Evolutionary conservation across 2,113 vertebrate genomes (phyloP).

Genomic region (Paramormyrops kingsleyae): DNA sequence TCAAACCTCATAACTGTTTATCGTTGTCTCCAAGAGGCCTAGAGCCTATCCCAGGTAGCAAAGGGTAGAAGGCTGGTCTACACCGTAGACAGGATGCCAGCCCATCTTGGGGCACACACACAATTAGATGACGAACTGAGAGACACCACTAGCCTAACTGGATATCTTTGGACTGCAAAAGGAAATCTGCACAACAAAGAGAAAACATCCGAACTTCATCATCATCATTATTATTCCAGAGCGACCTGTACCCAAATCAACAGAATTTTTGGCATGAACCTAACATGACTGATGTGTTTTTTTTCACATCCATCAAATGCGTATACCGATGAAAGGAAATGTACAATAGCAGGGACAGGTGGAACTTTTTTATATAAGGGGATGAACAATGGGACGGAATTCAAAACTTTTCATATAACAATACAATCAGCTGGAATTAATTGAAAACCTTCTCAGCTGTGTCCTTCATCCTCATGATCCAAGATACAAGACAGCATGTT

Average conservation of each 20-base stretch:
- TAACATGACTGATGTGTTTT: not conserved
- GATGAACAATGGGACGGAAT: not conserved
- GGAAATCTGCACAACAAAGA: not conserved
- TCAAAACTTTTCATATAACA: not conserved
- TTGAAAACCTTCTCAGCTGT: not conserved
- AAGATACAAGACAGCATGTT: not conserved
- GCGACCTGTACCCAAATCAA: not conserved
- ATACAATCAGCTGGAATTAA: not conserved
- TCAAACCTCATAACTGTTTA: not conserved
- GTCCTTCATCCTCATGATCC: not conserved
- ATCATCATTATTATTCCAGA: not conserved
- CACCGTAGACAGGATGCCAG: not conserved
- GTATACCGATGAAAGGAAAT: not conserved
- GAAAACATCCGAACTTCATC: not conserved
- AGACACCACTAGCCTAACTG: not conserved
- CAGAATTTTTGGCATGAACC: not conserved
- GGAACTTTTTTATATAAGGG: not conserved
- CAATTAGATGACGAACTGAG: not conserved
- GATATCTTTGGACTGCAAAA: not conserved
- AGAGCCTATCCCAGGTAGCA: not conserved
- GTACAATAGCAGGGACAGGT: not conserved
- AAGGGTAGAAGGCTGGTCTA: not conserved
- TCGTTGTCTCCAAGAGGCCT: not conserved
- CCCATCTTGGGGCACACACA: not conserved
- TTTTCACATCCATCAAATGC: not conserved